Base-by-base conservation (phyloP, 2,113 vertebrate genomes). In the Ceratotherium simum region DNA sequence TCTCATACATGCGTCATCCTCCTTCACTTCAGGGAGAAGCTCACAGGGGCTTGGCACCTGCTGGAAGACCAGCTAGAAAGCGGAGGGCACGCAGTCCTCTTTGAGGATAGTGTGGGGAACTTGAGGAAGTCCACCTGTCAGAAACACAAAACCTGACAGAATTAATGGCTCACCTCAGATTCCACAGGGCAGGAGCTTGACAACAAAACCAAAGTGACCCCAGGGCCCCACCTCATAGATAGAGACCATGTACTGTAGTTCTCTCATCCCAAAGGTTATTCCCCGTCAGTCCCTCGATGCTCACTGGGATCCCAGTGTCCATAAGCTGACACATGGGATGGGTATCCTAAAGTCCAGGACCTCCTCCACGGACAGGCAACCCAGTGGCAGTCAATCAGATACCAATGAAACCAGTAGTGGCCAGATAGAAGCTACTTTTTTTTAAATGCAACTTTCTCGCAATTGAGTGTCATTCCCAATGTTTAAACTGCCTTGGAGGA, bases 51-150 rank as follows among this genome's bases (percentile, higher is more conserved):
- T 9, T 21, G 39, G 46, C 4, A 5, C 48, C 76, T 46, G 12
- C 42, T 25, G 54, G 21, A 78, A 62, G 29, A 12, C 14, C 51
- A 17, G 75, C 51, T 67, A 76, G 39, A 65, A 87, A 25, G 29
- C 4, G 10, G 42, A 48, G 13, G 46, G 18, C 73, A 51, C 8
- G 11, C 3, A 13, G 60, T 67, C 54, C 18, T 89, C 46, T 31
- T 14, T n/a, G 20, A 82, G 51, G 25, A 31, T 5, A 23, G 25
- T 0, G 0, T 3, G n/a, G 62, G 56, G 23, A 95, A n/a, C 1
- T 12, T n/a, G 56, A 65, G 7, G 13, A 21, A 0, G 1, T 16
- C 69, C 60, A 76, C 31, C 46, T 54, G 12, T 60, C 20, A n/a
- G 76, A 87, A 76, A 69, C 36, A 86, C 64, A 75, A 93, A 89